Evolutionary conservation across 2,113 vertebrate species (phyloP).

Genomic region (Pteronura brasiliensis): DNA sequence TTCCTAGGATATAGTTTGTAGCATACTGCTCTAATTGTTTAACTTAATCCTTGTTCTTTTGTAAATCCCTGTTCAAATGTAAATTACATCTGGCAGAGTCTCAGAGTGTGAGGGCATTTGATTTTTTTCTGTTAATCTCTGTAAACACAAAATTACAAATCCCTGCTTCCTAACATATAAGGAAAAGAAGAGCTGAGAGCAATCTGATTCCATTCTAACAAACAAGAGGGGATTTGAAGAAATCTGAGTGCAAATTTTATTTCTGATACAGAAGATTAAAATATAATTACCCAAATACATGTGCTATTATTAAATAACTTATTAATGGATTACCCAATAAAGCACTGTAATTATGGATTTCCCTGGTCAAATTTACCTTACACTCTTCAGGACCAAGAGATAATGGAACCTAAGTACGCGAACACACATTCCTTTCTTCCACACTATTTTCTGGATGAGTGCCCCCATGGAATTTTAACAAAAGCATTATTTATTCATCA

Average conservation of each 20-base stretch:
- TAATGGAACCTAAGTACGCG: neutral
- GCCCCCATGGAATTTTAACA: slow-evolving; percentile 5
- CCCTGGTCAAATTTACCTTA: slow-evolving; percentile 51
- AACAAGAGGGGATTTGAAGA: slow-evolving; percentile 20
- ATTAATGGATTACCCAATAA: slow-evolving; percentile 40
- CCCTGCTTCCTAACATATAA: slow-evolving; percentile 15
- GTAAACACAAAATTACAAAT: slow-evolving; percentile 56
- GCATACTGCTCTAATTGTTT: slow-evolving; percentile 57
- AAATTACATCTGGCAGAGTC: slow-evolving; percentile 60
- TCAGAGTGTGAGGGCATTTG: neutral
- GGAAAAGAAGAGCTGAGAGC: neutral
- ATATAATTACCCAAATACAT: neutral
- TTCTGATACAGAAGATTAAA: slow-evolving; percentile 47
- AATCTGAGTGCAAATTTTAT: slow-evolving; percentile 53
- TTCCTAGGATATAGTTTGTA: slow-evolving; percentile 38
- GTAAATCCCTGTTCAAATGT: slow-evolving; percentile 67
- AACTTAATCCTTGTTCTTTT: slow-evolving; percentile 42
- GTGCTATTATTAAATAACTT: neutral
- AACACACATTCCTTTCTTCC: slow-evolving; percentile 1
- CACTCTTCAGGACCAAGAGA: neutral
- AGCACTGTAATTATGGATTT: slow-evolving; percentile 21
- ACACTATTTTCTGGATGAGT: neutral
- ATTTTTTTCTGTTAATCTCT: slow-evolving; percentile 45
- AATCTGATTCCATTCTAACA: neutral
- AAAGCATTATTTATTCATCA: slow-evolving; percentile 57